These are phyloP conservation scores for Sebastes matsubarae DNA, from an alignment of 2,797 vertebrate genomes.

Conservation along the genomic window DNA sequence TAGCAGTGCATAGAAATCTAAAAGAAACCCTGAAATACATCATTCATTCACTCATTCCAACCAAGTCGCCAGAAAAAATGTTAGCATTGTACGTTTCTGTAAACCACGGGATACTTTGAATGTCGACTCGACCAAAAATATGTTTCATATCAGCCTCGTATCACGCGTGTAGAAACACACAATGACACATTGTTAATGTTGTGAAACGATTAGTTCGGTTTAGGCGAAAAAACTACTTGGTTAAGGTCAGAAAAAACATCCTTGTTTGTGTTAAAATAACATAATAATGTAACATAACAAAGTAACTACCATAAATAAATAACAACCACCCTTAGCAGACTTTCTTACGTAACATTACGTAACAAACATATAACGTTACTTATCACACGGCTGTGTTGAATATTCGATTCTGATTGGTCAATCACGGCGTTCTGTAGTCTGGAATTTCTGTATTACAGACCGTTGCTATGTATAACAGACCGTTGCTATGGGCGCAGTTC, in stretches of 20 bases:
- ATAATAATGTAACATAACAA: too few relatives aligned
- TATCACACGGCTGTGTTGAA: too few relatives aligned
- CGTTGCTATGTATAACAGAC: too few relatives aligned
- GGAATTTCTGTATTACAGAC: too few relatives aligned
- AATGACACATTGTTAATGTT: neutral
- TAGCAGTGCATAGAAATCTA: neutral
- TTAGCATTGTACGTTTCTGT: too few relatives aligned
- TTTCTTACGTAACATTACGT: neutral
- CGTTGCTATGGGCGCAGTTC: too few relatives aligned
- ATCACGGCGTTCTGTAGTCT: too few relatives aligned
- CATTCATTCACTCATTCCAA: neutral
- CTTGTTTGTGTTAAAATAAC: neutral
- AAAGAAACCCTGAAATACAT: neutral
- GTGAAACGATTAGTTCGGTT: neutral
- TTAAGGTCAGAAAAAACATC: neutral
- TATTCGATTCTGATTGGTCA: too few relatives aligned
- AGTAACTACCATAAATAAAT: too few relatives aligned
- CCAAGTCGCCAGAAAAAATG: neutral
- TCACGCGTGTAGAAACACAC: neutral
- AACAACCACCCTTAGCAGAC: too few relatives aligned
- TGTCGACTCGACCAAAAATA: neutral
- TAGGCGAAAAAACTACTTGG: neutral
- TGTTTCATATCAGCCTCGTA: neutral
- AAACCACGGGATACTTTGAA: too few relatives aligned
- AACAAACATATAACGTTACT: neutral